These are phyloP conservation scores for Eremobia ochroleuca DNA, from an alignment of 2,888 invertebrate genomes.

Conservation along the genomic window DNA sequence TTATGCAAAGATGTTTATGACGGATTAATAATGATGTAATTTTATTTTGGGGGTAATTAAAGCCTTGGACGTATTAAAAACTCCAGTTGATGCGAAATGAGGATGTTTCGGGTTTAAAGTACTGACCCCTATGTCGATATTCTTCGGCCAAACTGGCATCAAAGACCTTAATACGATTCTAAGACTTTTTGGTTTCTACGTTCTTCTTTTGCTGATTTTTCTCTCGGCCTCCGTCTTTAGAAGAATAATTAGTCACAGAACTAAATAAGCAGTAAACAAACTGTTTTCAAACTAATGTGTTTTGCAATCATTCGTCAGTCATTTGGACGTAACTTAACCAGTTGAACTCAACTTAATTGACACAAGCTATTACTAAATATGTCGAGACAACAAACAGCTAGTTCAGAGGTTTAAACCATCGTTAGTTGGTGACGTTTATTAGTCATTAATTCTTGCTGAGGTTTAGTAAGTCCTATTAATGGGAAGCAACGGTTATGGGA, in stretches of 20 bases:
- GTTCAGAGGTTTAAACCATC: conserved; percentile 32
- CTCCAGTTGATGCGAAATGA: not conserved
- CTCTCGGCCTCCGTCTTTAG: too few relatives aligned
- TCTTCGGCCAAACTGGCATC: not conserved
- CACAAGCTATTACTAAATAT: conserved; percentile 14
- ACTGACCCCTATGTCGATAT: not conserved
- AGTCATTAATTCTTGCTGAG: conserved; percentile 51
- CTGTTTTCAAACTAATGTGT: not conserved
- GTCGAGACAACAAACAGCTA: conserved; percentile 16
- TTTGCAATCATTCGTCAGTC: conserved; percentile 18
- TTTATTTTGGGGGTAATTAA: conserved; percentile 10
- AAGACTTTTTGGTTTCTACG: not conserved
- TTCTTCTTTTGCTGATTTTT: not conserved
- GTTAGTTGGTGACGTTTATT: conserved; percentile 52
- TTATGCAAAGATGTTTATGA: conserved; percentile 43
- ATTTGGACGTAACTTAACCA: not conserved
- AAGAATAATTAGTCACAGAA: not conserved
- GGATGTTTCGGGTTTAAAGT: not conserved
- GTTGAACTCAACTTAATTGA: conserved; percentile 18
- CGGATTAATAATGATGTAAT: conserved; percentile 8
- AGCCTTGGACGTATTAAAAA: not conserved
- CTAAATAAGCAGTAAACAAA: not conserved
- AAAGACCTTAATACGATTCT: too few relatives aligned
- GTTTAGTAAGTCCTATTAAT: conserved; percentile 49
- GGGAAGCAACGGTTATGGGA: conserved; percentile 43